Base-by-base conservation (phyloP, 2,888 invertebrate species). In the Andrena marginata region DNA sequence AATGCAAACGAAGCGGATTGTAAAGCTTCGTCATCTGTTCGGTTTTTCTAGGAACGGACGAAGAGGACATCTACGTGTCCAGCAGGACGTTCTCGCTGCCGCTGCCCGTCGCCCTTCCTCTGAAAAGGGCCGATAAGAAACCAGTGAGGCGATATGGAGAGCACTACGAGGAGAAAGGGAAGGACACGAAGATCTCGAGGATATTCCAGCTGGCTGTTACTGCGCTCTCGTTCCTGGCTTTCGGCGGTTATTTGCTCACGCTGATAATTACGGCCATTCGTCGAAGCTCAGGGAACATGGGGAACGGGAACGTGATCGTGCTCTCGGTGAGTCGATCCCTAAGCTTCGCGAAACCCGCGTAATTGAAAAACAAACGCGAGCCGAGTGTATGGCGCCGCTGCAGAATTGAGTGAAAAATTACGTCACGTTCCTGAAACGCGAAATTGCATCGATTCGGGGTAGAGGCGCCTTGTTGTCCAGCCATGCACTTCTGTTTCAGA, bases 241-340 rank as follows among this genome's bases (percentile, higher is more conserved):
- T 98, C 90, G 98, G 97, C 0, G 98, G 97, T 1, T 98, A 98
- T 91, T 94, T 98, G 26, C 92, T 98, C 1, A 97, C 97, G 89
- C 94, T 98, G 64, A 96, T 97, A 70, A 96, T 97, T 33, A 96
- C 97, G 89, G 97, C 97, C 0, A 95, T 97, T 71, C 96, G 96
- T 90, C 95, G 96, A 26, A 97, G 97, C 82, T 91, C 90, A 0
- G 85, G 87, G 0, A 87, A 93, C 16, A 92, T 94, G 1, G 71
- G 80, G 23, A 87, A 82, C 26, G 81, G 88, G 23, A 92, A 89
- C 56, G 90, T 94, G 7, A 92, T 94, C n/a, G 88, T 93, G 60
- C 85, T 94, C 42, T 93, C 94, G 90, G 94, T 94, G 89, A 91
- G 69, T 74, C 13, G 35, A 64, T 51, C 10, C 42, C 8, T 10